phyloP scores from a whole-genome alignment of 2,113 vertebrate genomes.

The Gracilinanus agilis region DNA sequence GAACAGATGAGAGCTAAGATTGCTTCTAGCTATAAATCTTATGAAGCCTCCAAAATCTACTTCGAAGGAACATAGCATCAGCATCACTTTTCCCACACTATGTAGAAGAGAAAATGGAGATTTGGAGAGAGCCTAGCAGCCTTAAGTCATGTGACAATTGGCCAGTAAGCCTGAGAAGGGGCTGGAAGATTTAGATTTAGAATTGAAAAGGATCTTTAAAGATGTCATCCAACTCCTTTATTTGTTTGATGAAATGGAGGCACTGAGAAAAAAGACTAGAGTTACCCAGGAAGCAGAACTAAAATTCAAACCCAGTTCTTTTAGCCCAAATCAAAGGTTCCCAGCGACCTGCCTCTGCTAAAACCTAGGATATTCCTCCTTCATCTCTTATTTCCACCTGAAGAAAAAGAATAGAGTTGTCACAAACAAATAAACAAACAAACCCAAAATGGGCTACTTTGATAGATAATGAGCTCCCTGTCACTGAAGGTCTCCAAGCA shows the following conservation, averaged over 20 bases:
- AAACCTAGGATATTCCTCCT: not conserved
- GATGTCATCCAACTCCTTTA: not conserved
- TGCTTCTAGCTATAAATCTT: not conserved
- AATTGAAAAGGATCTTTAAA: not conserved
- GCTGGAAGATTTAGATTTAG: not conserved
- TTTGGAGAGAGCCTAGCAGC: not conserved
- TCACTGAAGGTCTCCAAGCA: not conserved
- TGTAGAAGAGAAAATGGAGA: not conserved
- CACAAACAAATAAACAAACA: not conserved
- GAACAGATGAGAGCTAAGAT: not conserved
- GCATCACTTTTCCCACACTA: not conserved
- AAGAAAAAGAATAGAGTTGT: not conserved
- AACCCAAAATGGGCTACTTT: not conserved
- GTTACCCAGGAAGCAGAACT: not conserved
- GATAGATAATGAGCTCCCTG: not conserved
- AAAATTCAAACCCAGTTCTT: not conserved
- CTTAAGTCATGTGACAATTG: not conserved
- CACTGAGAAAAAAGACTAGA: not conserved
- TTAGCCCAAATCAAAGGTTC: not conserved
- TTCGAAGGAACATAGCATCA: not conserved
- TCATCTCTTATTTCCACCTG: not conserved
- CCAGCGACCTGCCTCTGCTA: not conserved
- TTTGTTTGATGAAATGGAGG: not conserved
- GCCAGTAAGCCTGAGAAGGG: not conserved
- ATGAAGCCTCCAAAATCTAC: not conserved